Conservation (phyloP, 2,888 invertebrate genomes). For the Eupithecia insigniata region DNA sequence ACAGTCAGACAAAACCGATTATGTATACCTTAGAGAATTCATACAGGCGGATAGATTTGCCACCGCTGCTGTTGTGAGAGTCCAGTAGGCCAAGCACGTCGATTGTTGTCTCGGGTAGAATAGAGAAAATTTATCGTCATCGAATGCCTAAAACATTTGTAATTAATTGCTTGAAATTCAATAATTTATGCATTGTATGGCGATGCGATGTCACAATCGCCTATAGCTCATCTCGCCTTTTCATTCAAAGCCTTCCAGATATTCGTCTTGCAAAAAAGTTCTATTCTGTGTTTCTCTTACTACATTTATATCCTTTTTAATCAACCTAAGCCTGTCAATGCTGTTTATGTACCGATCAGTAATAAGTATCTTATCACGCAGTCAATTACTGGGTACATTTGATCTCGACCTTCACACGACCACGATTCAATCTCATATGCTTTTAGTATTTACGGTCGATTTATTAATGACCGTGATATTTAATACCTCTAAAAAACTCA, state of each 20-base stretch:
- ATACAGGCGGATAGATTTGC: neutral
- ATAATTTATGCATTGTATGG: neutral
- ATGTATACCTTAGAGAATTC: neutral
- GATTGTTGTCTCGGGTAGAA: neutral
- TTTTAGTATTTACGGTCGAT: neutral
- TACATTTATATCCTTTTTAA: neutral
- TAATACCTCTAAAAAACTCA: neutral
- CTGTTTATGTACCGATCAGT: neutral
- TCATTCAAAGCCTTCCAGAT: neutral
- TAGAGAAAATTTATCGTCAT: neutral
- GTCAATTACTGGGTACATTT: constrained; percentile 37
- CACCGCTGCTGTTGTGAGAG: neutral
- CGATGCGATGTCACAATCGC: neutral
- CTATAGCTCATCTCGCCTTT: neutral
- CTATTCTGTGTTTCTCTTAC: neutral
- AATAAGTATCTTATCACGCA: neutral
- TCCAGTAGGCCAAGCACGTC: neutral
- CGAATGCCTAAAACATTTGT: neutral
- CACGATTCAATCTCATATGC: constrained; percentile 46
- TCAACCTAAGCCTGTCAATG: neutral
- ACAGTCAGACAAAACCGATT: neutral
- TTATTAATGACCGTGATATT: neutral
- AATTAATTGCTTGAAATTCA: neutral
- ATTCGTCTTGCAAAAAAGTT: neutral
- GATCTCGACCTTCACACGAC: constrained; percentile 58